Evolutionary conservation across 2,888 invertebrate species (phyloP).

Genomic region (Autographa gamma): DNA sequence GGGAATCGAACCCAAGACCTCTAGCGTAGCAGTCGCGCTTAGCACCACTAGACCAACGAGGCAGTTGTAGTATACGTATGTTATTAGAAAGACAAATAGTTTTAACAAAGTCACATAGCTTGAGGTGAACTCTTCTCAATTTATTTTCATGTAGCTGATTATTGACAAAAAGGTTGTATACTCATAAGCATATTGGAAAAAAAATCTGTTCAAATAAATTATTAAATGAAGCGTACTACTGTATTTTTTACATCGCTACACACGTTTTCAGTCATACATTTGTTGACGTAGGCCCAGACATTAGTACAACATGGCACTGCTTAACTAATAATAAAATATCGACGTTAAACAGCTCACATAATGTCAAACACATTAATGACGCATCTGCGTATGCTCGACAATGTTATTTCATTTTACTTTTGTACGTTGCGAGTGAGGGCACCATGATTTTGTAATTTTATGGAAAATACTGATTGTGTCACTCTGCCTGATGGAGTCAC

Average conservation of each 20-base stretch:
- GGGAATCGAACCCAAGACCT: no score
- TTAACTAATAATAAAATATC: constrained; percentile 26
- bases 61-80: no score
- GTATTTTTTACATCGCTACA: not conserved
- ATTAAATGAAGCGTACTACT: not conserved
- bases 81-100: no score
- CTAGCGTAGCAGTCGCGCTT: no score
- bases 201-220: not conserved
- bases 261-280: not conserved
- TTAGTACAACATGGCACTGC: constrained; percentile 1
- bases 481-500: no score
- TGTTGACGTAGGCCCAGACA: not conserved
- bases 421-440: constrained; percentile 27
- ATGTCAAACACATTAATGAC: constrained; percentile 57
- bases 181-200: no score
- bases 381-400: constrained; percentile 44
- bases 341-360: constrained; percentile 11
- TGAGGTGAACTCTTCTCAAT: no score
- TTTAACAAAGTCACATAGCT: no score
- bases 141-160: no score
- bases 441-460: constrained; percentile 9
- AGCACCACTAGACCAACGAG: no score
- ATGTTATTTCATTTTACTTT: constrained; percentile 55
- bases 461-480: not conserved
- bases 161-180: no score